phyloP scores from a whole-genome alignment of 2,888 invertebrate genomes.

The Toxonevra muliebris region DNA sequence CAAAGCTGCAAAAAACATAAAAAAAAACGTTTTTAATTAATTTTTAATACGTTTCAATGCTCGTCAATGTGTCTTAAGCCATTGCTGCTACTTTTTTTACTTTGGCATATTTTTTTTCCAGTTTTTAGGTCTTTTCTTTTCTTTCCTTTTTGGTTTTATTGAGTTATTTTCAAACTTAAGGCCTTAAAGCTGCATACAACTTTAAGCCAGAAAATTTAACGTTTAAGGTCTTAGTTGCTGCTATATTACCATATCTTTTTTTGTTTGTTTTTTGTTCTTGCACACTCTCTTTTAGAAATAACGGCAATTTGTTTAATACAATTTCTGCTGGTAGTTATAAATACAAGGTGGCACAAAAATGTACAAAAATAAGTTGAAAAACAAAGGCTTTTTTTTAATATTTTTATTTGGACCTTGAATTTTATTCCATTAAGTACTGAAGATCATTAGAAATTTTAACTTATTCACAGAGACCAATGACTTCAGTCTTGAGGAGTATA shows the following conservation, averaged over 20 bases:
- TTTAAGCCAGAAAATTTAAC: conserved; percentile 6
- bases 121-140: too few species aligned
- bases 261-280: neutral
- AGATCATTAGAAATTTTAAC: too few species aligned
- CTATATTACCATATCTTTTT: conserved; percentile 1
- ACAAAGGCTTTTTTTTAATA: too few species aligned
- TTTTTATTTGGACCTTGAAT: too few species aligned
- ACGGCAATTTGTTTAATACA: neutral
- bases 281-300: neutral
- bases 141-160: conserved; percentile 7
- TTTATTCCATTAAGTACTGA: too few species aligned
- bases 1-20: neutral
- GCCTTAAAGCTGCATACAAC: too few species aligned
- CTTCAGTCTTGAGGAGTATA: too few species aligned
- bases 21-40: neutral
- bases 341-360: too few species aligned
- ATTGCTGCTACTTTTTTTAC: too few species aligned
- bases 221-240: conserved; percentile 9
- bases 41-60: neutral
- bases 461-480: too few species aligned
- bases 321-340: neutral
- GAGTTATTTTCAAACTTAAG: neutral
- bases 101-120: too few species aligned
- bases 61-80: neutral
- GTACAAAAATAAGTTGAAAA: too few species aligned